Conservation (phyloP, 2,888 invertebrate genomes). For the Poecilobothrus nobilitatus region DNA sequence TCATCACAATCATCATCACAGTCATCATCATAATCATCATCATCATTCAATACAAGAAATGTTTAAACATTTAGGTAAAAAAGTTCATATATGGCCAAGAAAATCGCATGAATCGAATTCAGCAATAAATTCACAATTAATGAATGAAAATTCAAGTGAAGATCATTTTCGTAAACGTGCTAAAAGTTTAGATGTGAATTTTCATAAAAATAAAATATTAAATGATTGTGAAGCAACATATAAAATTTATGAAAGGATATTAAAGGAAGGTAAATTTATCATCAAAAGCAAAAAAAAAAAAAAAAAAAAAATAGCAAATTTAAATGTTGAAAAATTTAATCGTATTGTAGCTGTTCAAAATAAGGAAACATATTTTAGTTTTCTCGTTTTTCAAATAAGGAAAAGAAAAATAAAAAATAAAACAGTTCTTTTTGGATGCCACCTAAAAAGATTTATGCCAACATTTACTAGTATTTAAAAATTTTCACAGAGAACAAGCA, state of each 20-base stretch:
- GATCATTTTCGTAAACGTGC: conserved; percentile 68
- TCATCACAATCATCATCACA: conserved; percentile 46
- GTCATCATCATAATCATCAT: conserved; percentile 45
- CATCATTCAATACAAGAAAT: conserved; percentile 69
- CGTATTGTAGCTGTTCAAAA: no score
- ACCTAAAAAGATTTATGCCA: no score
- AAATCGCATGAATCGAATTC: conserved; percentile 49
- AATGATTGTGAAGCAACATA: conserved; percentile 75
- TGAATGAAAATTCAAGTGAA: conserved; percentile 39
- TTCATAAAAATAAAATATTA: conserved; percentile 46
- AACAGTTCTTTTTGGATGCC: no score
- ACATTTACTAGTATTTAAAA: no score
- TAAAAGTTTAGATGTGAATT: conserved; percentile 63
- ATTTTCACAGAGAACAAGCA: no score
- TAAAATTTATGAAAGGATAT: conserved; percentile 69
- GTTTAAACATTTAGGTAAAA: conserved; percentile 66
- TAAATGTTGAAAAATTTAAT: neutral
- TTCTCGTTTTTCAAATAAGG: no score
- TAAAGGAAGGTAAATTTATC: conserved; percentile 56
- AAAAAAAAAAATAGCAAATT: neutral
- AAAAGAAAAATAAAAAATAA: no score
- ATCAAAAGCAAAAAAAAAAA: neutral
- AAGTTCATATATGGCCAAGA: conserved; percentile 63
- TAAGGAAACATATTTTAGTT: no score
- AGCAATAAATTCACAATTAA: conserved; percentile 46